A percentile compares a stretch with the other conserved stretches of the same genome.
Conservation (phyloP, 2,888 invertebrate species). For the Hypomecis punctinalis region DNA sequence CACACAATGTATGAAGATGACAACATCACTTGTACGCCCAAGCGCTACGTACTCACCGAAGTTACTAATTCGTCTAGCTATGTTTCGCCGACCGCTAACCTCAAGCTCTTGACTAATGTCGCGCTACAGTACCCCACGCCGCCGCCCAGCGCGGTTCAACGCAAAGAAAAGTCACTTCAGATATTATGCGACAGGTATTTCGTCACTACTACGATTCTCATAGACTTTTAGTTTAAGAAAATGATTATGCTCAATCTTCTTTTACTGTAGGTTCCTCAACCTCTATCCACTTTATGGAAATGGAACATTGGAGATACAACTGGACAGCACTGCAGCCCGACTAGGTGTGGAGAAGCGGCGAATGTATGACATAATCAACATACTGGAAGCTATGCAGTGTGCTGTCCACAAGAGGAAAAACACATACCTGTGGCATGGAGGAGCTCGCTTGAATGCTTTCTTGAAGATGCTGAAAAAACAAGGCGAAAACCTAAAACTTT, state of each 20-base stretch:
- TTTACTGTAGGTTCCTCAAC: conserved; percentile 78
- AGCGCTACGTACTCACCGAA: conserved; percentile 83
- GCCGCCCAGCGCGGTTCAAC: conserved; percentile 78
- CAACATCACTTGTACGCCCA: conserved; percentile 81
- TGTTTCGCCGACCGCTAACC: conserved; percentile 88
- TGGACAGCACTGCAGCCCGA: conserved; percentile 87
- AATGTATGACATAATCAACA: conserved; percentile 91
- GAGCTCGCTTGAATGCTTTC: conserved; percentile 84
- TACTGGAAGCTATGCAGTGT: conserved; percentile 89
- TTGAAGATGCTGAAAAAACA: conserved; percentile 86
- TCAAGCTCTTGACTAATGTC: conserved; percentile 87
- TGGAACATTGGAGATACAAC: conserved; percentile 83
- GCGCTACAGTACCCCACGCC: conserved; percentile 84
- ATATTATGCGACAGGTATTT: conserved; percentile 86
- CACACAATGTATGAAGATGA: conserved; percentile 83
- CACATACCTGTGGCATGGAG: conserved; percentile 89
- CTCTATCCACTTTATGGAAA: conserved; percentile 82
- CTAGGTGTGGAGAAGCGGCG: conserved; percentile 88
- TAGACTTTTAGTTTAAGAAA: not conserved
- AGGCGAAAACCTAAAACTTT: conserved; percentile 81
- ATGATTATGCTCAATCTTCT: not conserved
- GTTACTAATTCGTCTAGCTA: conserved; percentile 82
- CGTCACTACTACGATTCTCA: conserved; percentile 3
- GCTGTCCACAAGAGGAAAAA: conserved; percentile 88
- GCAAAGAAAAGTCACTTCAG: conserved; percentile 86